Conservation (phyloP, 2,888 invertebrate species). For the Chloromyia formosa region DNA sequence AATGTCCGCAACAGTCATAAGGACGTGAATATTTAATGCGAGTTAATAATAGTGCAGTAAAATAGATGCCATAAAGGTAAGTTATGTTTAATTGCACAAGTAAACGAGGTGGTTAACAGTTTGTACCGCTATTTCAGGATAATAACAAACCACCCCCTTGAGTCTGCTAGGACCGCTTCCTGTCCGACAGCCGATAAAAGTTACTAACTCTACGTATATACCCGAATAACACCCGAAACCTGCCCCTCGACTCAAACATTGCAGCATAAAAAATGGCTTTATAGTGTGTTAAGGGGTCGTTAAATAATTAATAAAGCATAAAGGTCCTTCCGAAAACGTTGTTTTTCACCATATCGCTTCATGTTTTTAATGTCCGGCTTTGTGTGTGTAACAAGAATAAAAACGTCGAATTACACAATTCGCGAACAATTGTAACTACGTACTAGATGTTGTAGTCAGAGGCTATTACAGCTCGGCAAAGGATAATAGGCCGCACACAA, state of each 20-base stretch:
- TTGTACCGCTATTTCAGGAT: constrained; percentile 38
- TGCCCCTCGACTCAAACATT: constrained; percentile 24
- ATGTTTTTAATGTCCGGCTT: constrained; percentile 41
- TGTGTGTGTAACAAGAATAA: constrained; percentile 35
- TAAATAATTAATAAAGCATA: constrained; percentile 46
- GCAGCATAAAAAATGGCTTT: constrained; percentile 45
- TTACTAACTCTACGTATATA: neutral
- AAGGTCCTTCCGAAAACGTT: constrained; percentile 31
- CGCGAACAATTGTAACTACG: neutral
- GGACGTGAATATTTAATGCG: constrained; percentile 43
- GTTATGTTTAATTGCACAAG: constrained; percentile 45
- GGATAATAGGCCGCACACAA: constrained; percentile 17
- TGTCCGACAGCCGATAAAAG: too few relatives aligned
- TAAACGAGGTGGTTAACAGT: constrained; percentile 47
- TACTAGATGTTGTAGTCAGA: neutral
- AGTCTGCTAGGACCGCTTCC: neutral
- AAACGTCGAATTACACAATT: constrained; percentile 34
- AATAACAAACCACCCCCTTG: constrained; percentile 1
- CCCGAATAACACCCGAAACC: neutral
- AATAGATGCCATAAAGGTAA: constrained; percentile 47
- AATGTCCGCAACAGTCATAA: constrained; percentile 41
- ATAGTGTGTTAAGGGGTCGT: constrained; percentile 48
- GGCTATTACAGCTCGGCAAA: neutral
- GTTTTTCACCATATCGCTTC: constrained; percentile 9
- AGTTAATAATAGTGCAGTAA: constrained; percentile 41